Base-by-base conservation (phyloP, 1,140 invertebrate genomes). In the Drosophila carrolli region DNA sequence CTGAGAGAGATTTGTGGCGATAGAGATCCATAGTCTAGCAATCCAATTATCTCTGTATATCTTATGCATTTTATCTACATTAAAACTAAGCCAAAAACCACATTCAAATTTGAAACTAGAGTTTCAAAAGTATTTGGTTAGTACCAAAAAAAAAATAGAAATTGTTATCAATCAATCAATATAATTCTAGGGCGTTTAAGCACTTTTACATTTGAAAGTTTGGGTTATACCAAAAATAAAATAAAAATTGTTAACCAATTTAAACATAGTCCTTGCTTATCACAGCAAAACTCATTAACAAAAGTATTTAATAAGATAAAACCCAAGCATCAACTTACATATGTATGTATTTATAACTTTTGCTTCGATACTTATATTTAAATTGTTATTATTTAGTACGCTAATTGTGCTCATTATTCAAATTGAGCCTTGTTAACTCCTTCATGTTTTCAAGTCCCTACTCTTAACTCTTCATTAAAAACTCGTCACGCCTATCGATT, bases 21-120 rank as follows among this genome's bases (percentile, higher is more conserved):
- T 43, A 43, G 44, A 35, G 46, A 16, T 16, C 7, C 16, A 8
- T 4, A 55, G 35, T 68, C 35, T 67, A 35, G 37, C 51, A 68
- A 71, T 71, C 67, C 67, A 71, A 71, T 71, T 71, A 71, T 71
- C 37, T 37, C 37, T 27, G 65, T 37, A 70, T 58, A 71, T 71
- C 41, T 13, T 16, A 57, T 10, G 43, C 35, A 57, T 38, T 71
- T 70, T 71, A 71, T 70, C 65, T 68, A n/a, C 47, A 66, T 68
- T 27, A 8, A 27, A 65, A 46, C 16, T 47, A 35, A 23, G 14
- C 2, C 10, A 55, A 41, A 47, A 66, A 37, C 0, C 19, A 44
- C 11, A 53, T 66, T 68, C 11, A 16, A 10, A 65, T 14, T 9
- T 14, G 16, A 37, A 23, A n/a, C 0, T 1, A 4, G 7, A 16